A percentile compares a stretch with the other conserved stretches of the same genome.
These are phyloP conservation scores for Cichlasoma orientale DNA, from an alignment of 2,797 vertebrate genomes.

Conservation along the genomic window DNA sequence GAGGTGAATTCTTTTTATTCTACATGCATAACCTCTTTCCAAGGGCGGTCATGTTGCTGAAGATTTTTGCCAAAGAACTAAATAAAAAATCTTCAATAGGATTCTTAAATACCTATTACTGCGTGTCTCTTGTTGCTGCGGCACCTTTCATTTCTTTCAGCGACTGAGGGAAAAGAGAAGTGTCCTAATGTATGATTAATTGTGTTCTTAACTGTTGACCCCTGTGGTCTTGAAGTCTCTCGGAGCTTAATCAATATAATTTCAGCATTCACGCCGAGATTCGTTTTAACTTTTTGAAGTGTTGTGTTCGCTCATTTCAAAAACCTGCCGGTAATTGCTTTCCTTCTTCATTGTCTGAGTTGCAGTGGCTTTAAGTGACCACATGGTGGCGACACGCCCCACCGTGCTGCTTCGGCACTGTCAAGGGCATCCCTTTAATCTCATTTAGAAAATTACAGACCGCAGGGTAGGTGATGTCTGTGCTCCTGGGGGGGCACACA, in stretches of 20 bases:
- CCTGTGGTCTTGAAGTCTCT: background rate
- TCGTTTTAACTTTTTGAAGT: background rate
- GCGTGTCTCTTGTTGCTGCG: background rate
- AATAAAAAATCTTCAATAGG: background rate
- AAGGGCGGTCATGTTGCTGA: background rate
- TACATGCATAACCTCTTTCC: background rate
- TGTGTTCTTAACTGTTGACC: background rate
- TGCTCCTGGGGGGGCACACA: constrained; percentile 4
- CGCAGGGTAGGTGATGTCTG: constrained; percentile 29
- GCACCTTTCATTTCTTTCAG: background rate
- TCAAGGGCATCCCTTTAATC: constrained; percentile 63
- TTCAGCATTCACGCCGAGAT: too few species aligned
- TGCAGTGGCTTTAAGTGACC: constrained; percentile 13
- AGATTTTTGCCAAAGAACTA: background rate
- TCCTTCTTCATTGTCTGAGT: background rate
- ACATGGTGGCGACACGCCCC: constrained; percentile 58
- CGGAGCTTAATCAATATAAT: background rate
- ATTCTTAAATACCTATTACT: background rate
- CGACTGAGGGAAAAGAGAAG: background rate
- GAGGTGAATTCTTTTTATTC: constrained; percentile 17
- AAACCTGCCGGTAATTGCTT: background rate
- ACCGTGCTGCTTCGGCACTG: background rate
- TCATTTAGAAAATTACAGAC: constrained; percentile 43
- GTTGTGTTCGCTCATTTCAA: background rate
- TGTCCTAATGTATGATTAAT: background rate